Percentiles rank a stretch among this genome's conserved stretches.
phyloP scores from a whole-genome alignment of 1,140 invertebrate species.

The Globodera rostochiensis region DNA sequence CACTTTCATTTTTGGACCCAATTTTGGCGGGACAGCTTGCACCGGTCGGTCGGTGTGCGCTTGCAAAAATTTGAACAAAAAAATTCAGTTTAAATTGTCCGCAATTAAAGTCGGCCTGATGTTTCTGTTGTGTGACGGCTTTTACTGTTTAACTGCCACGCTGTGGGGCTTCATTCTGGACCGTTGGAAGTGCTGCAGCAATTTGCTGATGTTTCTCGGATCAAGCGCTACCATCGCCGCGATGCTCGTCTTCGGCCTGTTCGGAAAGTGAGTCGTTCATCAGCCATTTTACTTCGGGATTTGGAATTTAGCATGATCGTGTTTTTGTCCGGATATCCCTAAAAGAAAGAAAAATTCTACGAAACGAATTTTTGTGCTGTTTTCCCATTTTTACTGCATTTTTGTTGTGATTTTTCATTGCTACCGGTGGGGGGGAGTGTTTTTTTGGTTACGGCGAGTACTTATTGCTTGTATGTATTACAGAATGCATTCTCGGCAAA shows the following conservation, averaged over 20 bases:
- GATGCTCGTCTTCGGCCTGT: slow-evolving; percentile 60
- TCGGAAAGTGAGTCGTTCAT: too few species aligned
- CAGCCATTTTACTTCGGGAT: too few species aligned
- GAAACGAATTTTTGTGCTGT: too few species aligned
- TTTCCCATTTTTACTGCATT: slow-evolving; percentile 47
- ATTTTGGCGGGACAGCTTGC: slow-evolving; percentile 56
- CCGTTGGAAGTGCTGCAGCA: slow-evolving; percentile 56
- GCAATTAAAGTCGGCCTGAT: slow-evolving; percentile 76
- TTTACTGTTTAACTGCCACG: slow-evolving; percentile 77
- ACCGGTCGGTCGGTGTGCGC: slow-evolving; percentile 25
- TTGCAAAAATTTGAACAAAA: not conserved
- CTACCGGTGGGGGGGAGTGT: too few species aligned
- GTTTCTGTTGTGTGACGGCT: slow-evolving; percentile 83
- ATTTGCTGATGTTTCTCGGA: slow-evolving; percentile 58
- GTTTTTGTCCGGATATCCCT: too few species aligned
- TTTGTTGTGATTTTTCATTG: too few species aligned
- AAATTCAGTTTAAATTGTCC: slow-evolving; percentile 71
- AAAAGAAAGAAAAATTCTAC: too few species aligned
- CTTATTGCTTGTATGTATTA: not conserved
- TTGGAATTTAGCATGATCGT: too few species aligned
- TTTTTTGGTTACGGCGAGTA: slow-evolving; percentile 47
- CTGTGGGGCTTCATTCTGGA: slow-evolving; percentile 73
- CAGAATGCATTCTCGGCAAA: not conserved
- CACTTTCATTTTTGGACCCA: slow-evolving; percentile 63
- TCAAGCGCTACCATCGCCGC: slow-evolving; percentile 58